phyloP scores from a whole-genome alignment of 1,140 invertebrate genomes.

The Drosophila erecta region DNA sequence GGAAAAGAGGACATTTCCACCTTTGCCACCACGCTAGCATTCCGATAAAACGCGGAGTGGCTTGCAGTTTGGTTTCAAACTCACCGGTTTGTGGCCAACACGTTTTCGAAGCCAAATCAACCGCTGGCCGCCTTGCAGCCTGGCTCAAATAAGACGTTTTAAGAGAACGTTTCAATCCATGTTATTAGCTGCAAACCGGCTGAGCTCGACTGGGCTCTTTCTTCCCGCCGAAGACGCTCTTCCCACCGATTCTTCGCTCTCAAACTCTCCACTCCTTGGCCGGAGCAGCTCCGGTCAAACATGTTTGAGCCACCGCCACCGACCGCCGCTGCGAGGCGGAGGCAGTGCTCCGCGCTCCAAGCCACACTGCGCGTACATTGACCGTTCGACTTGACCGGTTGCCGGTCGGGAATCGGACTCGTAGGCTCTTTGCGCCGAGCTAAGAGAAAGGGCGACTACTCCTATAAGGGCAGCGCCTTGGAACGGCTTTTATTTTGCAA shows the following conservation, averaged over 20 bases:
- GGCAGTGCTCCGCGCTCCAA: slow-evolving; percentile 33
- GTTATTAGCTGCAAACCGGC: slow-evolving; percentile 35
- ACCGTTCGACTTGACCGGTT: slow-evolving; percentile 76
- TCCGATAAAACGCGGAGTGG: slow-evolving; percentile 13
- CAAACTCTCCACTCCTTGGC: slow-evolving; percentile 18
- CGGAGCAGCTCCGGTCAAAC: slow-evolving; percentile 39
- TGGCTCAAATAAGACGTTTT: slow-evolving; percentile 23
- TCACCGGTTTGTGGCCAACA: slow-evolving; percentile 42
- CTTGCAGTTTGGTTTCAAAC: slow-evolving; percentile 23
- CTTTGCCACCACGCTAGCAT: slow-evolving; percentile 14
- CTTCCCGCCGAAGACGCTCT: slow-evolving; percentile 3
- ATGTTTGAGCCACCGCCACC: slow-evolving; percentile 48
- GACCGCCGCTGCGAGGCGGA: slow-evolving; percentile 1
- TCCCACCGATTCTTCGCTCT: slow-evolving; percentile 18
- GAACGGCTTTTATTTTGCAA: neutral
- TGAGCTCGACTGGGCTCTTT: slow-evolving; percentile 1
- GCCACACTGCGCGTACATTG: slow-evolving; percentile 70
- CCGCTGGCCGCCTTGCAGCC: slow-evolving; percentile 12
- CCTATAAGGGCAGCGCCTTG: neutral
- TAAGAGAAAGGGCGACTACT: neutral
- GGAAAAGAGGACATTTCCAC: slow-evolving; percentile 25
- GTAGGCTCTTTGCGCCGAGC: slow-evolving; percentile 5
- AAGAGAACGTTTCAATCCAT: slow-evolving; percentile 28
- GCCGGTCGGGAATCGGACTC: slow-evolving; percentile 61
- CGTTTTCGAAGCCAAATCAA: slow-evolving; percentile 28